A percentile compares a stretch with the other conserved stretches of the same genome.
Evolutionary conservation across 2,888 invertebrate species (phyloP).

Genomic region (Globia sparganii): DNA sequence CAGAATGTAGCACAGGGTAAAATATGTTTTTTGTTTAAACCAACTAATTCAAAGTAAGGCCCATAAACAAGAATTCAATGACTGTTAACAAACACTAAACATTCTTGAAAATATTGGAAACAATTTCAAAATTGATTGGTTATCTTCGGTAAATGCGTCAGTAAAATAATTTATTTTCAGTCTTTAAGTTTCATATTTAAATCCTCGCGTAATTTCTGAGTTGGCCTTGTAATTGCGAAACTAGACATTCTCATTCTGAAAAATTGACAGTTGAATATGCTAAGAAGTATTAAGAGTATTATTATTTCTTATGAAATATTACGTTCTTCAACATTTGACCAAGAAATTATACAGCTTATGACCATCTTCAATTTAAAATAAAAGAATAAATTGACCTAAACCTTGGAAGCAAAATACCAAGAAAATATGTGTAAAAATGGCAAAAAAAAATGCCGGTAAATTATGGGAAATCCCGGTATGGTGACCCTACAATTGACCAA

Average conservation of each 20-base stretch:
- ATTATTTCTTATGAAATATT: conserved; percentile 60
- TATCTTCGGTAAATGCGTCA: conserved; percentile 38
- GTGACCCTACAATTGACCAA: conserved; percentile 70
- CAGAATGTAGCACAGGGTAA: not conserved
- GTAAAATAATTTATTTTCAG: conserved; percentile 49
- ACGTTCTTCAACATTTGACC: conserved; percentile 48
- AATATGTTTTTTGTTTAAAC: not conserved
- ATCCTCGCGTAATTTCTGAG: conserved; percentile 31
- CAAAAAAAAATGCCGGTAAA: not conserved
- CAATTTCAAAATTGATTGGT: conserved; percentile 29
- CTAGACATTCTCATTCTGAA: conserved; percentile 51
- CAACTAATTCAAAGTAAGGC: not conserved
- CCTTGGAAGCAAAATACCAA: conserved; percentile 3
- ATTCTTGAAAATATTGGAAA: conserved; percentile 21
- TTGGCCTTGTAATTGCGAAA: conserved; percentile 59
- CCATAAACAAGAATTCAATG: not conserved
- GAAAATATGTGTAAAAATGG: not conserved
- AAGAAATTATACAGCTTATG: conserved; percentile 48
- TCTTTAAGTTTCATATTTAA: conserved; percentile 50
- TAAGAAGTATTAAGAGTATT: conserved; percentile 50
- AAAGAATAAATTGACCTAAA: conserved; percentile 42
- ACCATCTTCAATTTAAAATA: conserved; percentile 29
- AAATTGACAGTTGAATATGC: conserved; percentile 61
- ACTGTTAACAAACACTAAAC: not conserved
- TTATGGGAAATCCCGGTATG: conserved; percentile 36